Percentiles rank a stretch among this genome's conserved stretches.
phyloP scores from a whole-genome alignment of 2,888 invertebrate species.

The Drosophila picticornis region DNA sequence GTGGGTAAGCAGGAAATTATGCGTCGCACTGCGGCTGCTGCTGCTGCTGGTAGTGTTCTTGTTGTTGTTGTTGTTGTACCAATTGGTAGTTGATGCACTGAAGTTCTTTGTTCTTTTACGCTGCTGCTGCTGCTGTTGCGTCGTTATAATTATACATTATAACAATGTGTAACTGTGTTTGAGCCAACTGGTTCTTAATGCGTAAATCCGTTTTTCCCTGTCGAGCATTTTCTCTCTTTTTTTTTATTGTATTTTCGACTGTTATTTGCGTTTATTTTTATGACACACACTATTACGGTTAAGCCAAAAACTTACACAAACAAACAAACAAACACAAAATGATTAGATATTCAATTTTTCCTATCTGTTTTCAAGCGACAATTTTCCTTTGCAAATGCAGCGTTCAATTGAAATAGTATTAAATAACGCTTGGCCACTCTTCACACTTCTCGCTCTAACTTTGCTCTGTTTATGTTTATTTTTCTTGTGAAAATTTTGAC shows the following conservation, averaged over 20 bases:
- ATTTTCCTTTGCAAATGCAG: conserved; percentile 26
- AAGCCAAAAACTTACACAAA: conserved; percentile 28
- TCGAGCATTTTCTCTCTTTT: conserved; percentile 57
- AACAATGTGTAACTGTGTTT: conserved; percentile 45
- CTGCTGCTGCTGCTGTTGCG: conserved; percentile 46
- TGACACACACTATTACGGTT: conserved; percentile 37
- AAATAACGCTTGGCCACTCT: conserved; percentile 36
- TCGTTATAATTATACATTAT: conserved; percentile 67
- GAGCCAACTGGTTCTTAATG: conserved; percentile 63
- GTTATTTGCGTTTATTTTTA: conserved; percentile 41
- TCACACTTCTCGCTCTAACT: conserved; percentile 52
- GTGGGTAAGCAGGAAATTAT: conserved; percentile 75
- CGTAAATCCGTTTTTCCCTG: conserved; percentile 72
- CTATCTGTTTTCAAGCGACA: conserved; percentile 10
- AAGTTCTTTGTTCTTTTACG: conserved; percentile 64
- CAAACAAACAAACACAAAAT: conserved; percentile 25
- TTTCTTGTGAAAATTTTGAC: conserved; percentile 57
- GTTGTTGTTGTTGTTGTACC: conserved; percentile 36
- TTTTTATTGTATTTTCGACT: conserved; percentile 37
- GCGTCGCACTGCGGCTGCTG: conserved; percentile 68
- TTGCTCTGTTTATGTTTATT: conserved; percentile 63
- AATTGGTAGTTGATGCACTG: conserved; percentile 51
- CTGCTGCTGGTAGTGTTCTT: conserved; percentile 29
- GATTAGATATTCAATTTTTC: conserved; percentile 13
- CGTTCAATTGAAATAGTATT: conserved; percentile 24